Base-by-base conservation (phyloP, 1,140 invertebrate genomes). In the Batillaria attramentaria region DNA sequence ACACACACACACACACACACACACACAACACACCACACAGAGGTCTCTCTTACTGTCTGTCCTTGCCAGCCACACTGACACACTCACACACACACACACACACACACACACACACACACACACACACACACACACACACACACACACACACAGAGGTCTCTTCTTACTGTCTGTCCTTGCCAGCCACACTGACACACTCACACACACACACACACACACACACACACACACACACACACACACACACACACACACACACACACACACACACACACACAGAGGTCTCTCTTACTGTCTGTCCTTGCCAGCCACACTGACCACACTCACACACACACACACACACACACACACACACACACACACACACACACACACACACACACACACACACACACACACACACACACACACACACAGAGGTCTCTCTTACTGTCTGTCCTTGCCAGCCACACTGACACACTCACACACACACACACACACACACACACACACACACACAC, bases 401-500 rank as follows among this genome's bases (percentile, higher is more conserved):
- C 8, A 6, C 0, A 62, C 8, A 62, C n/a, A n/a, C n/a, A n/a
- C 0, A 10, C 13, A n/a, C 0, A 62, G 57, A 62, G 33, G 57
- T 62, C 0, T 1, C 16, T 62, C 24, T 28, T 28, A 18, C 31
- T 16, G 57, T 62, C 10, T 28, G 31, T 10, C 31, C n/a, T 16
- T 54, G 16, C n/a, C 46, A 54, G 46, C 46, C 46, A n/a, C 46
- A 16, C 16, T 54, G n/a, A 54, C n/a, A 31, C 8, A 8, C 10
- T 28, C 24, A 28, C 57, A 60, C 3, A 60, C 54, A 60, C 54
- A 60, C 54, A 60, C 54, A 60, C 54, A 60, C 54, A 60, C 54
- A 65, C 62, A 65, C 62, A 65, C 62, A 65, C 62, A 65, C 62
- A 33, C 57, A 62, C 57, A 62, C 57, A 62, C 57, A n/a, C 57